Evolutionary conservation across 2,888 invertebrate species (phyloP), one percentile per base, ranked within the genome.

Genomic region (Nomada ruficornis): DNA sequence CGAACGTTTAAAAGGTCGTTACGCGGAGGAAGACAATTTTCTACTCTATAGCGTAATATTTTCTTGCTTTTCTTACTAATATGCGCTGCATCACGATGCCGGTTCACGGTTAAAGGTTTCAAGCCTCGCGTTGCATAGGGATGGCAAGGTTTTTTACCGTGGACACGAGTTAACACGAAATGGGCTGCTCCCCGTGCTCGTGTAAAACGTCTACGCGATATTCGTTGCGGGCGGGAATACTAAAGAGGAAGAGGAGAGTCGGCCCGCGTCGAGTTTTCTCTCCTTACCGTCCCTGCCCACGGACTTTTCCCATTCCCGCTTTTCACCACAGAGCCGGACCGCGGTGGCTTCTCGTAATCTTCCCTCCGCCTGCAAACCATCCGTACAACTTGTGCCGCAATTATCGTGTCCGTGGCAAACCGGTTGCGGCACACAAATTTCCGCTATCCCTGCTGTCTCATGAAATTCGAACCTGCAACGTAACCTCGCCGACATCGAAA

Each of bases 331-430:
- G 52, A 62, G 15, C 68, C 63, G 64, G 71, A 78, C 83, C 76
- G 29, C 44, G 50, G 50, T 68, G 78, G 70, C 64, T 80, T 83
- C 87, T 82, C 77, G 83, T 86, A 80, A 86, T 88, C 77, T 71
- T 65, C 77, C n/a, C 52, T 59, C 64, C 26, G 57, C 59, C 54
- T 69, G 65, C 63, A 82, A 60, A 87, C 86, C 87, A 86, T 86
- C 84, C 82, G 86, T 87, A 68, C 65, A 68, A 77, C 72, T 79
- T 18, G 77, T 75, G 62, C 59, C 29, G 82, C 9, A 36, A 36
- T 87, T 87, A 87, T 87, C 87, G 88, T 69, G 81, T 29, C 81
- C 84, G 82, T 86, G 82, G 73, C 83, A 86, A 90, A 90, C 90
- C 89, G 89, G 90, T 90, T 85, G 88, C 86, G 82, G 74, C 74